These are phyloP conservation scores for Crambe crambe DNA, from an alignment of 37 sponge, comb jelly and placozoan species.

Conservation along the genomic window DNA sequence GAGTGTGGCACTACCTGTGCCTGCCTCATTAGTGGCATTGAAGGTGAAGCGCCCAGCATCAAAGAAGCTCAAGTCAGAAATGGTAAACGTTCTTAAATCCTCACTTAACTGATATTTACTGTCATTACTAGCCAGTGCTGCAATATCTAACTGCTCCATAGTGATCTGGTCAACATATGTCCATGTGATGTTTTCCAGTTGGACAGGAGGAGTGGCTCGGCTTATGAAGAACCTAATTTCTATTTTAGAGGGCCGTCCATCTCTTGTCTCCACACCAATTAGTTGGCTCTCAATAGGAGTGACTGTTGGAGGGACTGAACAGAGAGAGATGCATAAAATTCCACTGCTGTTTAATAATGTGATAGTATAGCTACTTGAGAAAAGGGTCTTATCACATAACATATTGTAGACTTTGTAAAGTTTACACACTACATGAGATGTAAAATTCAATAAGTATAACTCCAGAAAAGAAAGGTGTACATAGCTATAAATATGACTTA, in stretches of 20 bases:
- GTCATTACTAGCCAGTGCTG: not conserved
- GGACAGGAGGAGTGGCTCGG: slow-evolving; percentile 1
- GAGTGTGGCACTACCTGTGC: not conserved
- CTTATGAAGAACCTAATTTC: slow-evolving; percentile 1
- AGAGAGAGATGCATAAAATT: too few species aligned
- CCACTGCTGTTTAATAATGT: too few species aligned
- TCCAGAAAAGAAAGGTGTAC: too few species aligned
- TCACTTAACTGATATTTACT: not conserved
- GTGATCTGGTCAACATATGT: not conserved
- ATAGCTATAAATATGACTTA: too few species aligned
- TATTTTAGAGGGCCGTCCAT: not conserved
- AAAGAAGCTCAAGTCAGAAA: not conserved
- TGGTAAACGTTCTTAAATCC: not conserved
- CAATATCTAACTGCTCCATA: not conserved
- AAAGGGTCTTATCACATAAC: too few species aligned
- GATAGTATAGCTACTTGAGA: too few species aligned
- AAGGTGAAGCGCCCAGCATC: slow-evolving; percentile 29
- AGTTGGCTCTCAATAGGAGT: not conserved
- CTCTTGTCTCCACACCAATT: slow-evolving; percentile 6
- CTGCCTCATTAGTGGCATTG: slow-evolving; percentile 16
- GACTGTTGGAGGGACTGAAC: slow-evolving; percentile 3
- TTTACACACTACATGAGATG: too few species aligned
- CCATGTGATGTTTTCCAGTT: slow-evolving; percentile 23
- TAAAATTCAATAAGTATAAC: too few species aligned
- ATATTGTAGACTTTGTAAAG: too few species aligned